Base-by-base conservation (phyloP, 1,140 invertebrate species). In the Cardiocondyla obscurior region DNA sequence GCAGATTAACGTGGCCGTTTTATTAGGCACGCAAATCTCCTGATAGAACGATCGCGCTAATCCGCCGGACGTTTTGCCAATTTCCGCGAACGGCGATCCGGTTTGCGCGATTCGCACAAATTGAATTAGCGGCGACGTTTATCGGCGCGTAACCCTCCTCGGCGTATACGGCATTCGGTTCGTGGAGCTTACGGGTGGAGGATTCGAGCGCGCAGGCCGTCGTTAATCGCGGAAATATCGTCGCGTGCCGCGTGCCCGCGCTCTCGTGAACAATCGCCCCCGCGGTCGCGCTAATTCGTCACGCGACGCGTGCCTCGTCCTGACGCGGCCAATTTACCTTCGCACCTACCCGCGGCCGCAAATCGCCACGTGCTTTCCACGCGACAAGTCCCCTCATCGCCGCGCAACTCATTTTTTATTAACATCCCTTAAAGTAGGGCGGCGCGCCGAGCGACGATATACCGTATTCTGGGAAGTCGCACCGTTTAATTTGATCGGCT, bases 81-180 rank as follows among this genome's bases (percentile, higher is more conserved):
- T 82, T 81, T 42, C 28, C 46, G 39, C 10, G 14, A 44, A 55
- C n/a, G n/a, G n/a, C 33, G 36, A 69, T 62, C 58, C 58, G 58
- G 0, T 46, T 60, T 58, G 53, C 19, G 46, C 42, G 53, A 74
- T 81, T 44, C 58, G 67, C 73, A 81, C 33, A 36, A 62, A 88
- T 88, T 87, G 70, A 87, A 88, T 88, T 87, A 87, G 51, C 55
- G 74, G n/a, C 14, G 51, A 16, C 53, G 65, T 49, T 86, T 86
- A 83, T 87, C 84, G 72, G 49, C 42, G 16, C 28, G 28, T 55
- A 25, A 10, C 5, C 6, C 3, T 16, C 42, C 42, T n/a, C 42
- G n/a, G n/a, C n/a, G n/a, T n/a, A n/a, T n/a, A n/a, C n/a, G n/a
- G n/a, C n/a, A n/a, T n/a, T n/a, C n/a, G 42, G 14, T 46, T 16